Percentiles rank a stretch among this genome's conserved stretches.
These are phyloP conservation scores for Sprattus sprattus DNA, from an alignment of 2,113 vertebrate species.

Conservation along the genomic window DNA sequence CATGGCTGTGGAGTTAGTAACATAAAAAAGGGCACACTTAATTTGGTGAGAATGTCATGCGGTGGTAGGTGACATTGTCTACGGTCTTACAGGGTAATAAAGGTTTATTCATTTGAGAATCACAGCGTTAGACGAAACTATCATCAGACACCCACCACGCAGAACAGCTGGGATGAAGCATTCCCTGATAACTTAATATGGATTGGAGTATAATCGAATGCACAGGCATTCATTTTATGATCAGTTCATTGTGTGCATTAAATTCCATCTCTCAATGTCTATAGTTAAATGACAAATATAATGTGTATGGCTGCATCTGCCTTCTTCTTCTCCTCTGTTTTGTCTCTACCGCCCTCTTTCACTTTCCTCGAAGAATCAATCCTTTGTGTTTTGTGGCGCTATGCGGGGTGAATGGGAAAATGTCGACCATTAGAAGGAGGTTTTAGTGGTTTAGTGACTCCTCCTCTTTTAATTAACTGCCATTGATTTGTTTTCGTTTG, in stretches of 20 bases:
- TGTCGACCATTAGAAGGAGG: constrained; percentile 51
- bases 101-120: neutral
- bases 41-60: neutral
- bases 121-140: neutral
- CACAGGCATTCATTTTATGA: neutral
- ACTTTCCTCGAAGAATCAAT: neutral
- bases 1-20: neutral
- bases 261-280: neutral
- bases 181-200: neutral
- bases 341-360: neutral
- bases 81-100: neutral
- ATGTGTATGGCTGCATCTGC: neutral
- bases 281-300: neutral
- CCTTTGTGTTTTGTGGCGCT: neutral
- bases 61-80: neutral
- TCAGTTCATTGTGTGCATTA: too few species aligned
- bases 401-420: neutral
- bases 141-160: neutral
- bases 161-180: neutral
- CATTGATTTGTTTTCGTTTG: constrained; percentile 58
- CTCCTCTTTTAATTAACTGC: constrained; percentile 63
- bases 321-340: neutral
- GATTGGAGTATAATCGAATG: neutral
- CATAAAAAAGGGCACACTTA: neutral
- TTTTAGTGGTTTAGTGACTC: constrained; percentile 56